Evolutionary conservation across 2,113 vertebrate genomes (phyloP).

Genomic region (Andinoacara biseriatus): DNA sequence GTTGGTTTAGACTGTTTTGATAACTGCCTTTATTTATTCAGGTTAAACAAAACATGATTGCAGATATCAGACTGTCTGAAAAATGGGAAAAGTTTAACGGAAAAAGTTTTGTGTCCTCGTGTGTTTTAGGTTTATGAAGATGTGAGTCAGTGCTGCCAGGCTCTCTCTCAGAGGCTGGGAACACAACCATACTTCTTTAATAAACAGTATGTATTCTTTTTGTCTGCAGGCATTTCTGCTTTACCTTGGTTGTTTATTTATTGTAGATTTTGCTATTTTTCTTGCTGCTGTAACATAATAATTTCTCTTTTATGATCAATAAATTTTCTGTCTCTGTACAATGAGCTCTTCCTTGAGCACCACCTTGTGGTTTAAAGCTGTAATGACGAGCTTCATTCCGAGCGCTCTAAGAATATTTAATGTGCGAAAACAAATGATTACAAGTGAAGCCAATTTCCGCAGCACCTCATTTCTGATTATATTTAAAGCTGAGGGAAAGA

Average conservation of each 20-base stretch:
- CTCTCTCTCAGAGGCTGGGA: constrained; percentile 92
- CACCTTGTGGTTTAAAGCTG: constrained; percentile 32
- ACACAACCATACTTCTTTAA: constrained; percentile 95
- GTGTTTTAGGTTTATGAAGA: constrained; percentile 92
- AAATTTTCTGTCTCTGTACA: too few relatives aligned
- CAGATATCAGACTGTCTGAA: neutral
- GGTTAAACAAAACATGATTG: too few relatives aligned
- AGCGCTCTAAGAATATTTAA: neutral
- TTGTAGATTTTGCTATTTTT: too few relatives aligned
- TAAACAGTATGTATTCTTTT: constrained; percentile 87
- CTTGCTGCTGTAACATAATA: too few relatives aligned
- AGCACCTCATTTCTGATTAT: neutral
- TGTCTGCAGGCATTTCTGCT: neutral
- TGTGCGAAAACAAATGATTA: neutral
- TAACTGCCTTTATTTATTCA: neutral
- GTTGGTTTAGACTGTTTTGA: neutral
- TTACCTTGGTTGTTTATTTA: too few relatives aligned
- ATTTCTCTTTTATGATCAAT: too few relatives aligned
- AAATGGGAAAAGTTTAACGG: too few relatives aligned
- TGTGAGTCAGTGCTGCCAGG: constrained; percentile 94
- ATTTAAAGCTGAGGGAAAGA: neutral
- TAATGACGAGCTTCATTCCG: neutral
- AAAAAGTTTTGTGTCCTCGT: neutral
- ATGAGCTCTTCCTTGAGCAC: neutral
- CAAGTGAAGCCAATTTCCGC: neutral